These are phyloP conservation scores for Tapirus indicus DNA, from an alignment of 2,797 vertebrate genomes.

Conservation along the genomic window DNA sequence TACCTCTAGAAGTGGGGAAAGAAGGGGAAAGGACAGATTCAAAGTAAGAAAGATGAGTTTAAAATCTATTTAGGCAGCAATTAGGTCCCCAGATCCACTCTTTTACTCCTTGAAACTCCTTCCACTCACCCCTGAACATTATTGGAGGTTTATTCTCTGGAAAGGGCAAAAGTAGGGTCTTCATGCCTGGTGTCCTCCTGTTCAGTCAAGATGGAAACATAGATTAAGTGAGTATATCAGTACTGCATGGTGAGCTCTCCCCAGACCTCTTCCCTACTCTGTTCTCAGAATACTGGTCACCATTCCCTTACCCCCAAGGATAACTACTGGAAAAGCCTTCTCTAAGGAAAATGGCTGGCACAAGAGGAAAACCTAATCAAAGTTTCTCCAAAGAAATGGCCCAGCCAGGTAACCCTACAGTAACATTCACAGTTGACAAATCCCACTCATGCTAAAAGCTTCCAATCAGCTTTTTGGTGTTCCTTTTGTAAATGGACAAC, in stretches of 20 bases:
- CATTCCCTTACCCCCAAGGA: not conserved
- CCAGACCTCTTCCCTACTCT: not conserved
- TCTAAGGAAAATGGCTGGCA: not conserved
- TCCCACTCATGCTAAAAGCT: not conserved
- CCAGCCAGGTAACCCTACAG: not conserved
- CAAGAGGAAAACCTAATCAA: not conserved
- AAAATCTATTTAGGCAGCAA: slow-evolving; percentile 15
- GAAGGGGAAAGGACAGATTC: not conserved
- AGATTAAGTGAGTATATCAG: not conserved
- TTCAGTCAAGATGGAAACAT: not conserved
- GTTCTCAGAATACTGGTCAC: not conserved
- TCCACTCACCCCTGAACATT: not conserved
- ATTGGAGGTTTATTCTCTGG: not conserved
- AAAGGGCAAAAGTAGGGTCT: not conserved
- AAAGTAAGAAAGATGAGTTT: not conserved
- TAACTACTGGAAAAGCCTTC: not conserved
- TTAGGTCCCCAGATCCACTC: not conserved
- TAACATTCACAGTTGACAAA: not conserved
- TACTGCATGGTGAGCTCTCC: not conserved
- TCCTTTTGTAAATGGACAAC: not conserved
- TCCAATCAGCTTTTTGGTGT: not conserved
- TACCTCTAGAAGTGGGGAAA: not conserved
- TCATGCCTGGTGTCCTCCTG: not conserved
- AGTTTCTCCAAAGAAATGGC: not conserved
- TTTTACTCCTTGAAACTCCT: not conserved